Base-by-base conservation (phyloP, 2,797 vertebrate species). In the Etheostoma nigrum region DNA sequence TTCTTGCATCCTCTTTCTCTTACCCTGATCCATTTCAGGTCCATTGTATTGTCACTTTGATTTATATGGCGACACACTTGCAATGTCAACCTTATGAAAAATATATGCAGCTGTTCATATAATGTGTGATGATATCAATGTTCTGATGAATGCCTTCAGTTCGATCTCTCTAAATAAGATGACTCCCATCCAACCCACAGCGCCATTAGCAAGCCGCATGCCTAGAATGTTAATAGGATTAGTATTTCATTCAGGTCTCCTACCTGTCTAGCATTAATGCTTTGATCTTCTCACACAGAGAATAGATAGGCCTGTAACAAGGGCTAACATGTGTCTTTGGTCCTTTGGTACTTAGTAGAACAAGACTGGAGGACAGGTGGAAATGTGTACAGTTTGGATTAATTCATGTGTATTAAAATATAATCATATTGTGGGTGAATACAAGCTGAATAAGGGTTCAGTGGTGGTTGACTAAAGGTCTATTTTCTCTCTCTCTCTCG, bases 41-140 rank as follows among this genome's bases (percentile, higher is more conserved):
- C 93, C 92, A 93, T 91, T 93, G 88, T 89, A 88, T 91, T 95
- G 95, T 94, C 95, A 95, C 58, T 88, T 92, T 96, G 95, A 96
- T 96, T 95, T 94, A 96, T 96, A 93, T 93, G 88, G 89, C 86
- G 62, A 91, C 92, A 91, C 78, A 88, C 86, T 90, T 65, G 86
- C 86, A 92, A 93, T 94, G 93, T 95, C 94, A 94, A 85, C 78
- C 88, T 84, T 88, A 90, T 94, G 91, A 95, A 93, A 93, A 94
- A 94, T 94, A 93, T 92, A 94, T 91, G 92, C 91, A 91, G 85
- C 91, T 92, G 88, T 91, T 91, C 92, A 94, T 93, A 94, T 95
- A 93, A 94, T 92, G 90, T 91, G 87, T 82, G 91, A 94, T 95
- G 91, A 93, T 95, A 94, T 95, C 93, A 86, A 72, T 79, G 89